phyloP scores from a whole-genome alignment of 1,140 invertebrate species.

The Temnothorax nylanderi region DNA sequence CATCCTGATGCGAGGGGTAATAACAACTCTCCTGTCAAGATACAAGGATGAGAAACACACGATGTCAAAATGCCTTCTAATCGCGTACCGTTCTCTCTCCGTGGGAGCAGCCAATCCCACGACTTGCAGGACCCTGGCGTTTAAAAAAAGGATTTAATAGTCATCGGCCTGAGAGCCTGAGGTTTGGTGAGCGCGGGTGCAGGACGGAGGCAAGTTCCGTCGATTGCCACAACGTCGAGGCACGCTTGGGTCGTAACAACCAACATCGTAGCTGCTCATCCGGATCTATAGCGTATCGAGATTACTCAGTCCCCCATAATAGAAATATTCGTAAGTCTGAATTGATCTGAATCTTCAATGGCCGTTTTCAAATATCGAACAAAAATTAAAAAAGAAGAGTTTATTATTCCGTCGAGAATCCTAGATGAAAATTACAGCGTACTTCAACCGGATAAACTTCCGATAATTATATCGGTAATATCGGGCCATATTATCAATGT shows the following conservation, averaged over 20 bases:
- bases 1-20: constrained; percentile 48
- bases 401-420: not conserved
- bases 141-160: constrained; percentile 30
- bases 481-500: not conserved
- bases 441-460: not conserved
- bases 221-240: constrained; percentile 2
- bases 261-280: no score
- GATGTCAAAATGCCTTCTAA: constrained; percentile 65
- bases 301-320: not conserved
- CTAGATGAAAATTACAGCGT: not conserved
- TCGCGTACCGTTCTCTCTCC: constrained; percentile 51
- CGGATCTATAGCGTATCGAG: not conserved
- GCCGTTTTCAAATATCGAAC: not conserved
- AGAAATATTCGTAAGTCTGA: not conserved
- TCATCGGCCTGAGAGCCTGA: constrained; percentile 22
- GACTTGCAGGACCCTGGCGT: not conserved
- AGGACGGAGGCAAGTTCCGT: not conserved
- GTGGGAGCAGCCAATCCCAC: constrained; percentile 31
- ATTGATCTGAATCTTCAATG: not conserved
- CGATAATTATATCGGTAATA: constrained; percentile 21
- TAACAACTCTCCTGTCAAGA: constrained; percentile 46
- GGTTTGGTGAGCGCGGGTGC: not conserved
- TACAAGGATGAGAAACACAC: constrained; percentile 33
- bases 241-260: not conserved
- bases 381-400: not conserved